phyloP scores from a whole-genome alignment of 2,888 invertebrate species.

The Torymus aiolomorphi region DNA sequence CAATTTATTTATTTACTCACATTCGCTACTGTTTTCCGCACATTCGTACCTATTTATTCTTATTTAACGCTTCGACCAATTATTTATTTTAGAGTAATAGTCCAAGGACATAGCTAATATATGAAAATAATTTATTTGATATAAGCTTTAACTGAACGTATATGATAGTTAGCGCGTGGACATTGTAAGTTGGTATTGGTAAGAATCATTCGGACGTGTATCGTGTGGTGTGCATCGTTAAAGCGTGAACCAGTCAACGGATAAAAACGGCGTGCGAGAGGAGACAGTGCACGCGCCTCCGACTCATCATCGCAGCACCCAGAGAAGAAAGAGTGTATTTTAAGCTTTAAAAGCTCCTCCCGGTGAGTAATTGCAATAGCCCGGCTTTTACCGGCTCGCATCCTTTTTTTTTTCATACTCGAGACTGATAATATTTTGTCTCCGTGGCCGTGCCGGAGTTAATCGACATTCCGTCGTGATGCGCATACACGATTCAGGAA shows the following conservation, averaged over 20 bases:
- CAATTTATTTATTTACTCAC: neutral
- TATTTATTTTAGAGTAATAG: no score
- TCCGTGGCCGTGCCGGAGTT: slow-evolving; percentile 46
- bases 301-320: neutral
- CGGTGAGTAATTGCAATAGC: slow-evolving; percentile 54
- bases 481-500: neutral
- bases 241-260: neutral
- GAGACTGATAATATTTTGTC: slow-evolving; percentile 59
- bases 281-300: neutral
- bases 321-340: slow-evolving; percentile 55
- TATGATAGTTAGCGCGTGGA: neutral
- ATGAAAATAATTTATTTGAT: slow-evolving; percentile 12
- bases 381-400: slow-evolving; percentile 1
- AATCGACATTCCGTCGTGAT: slow-evolving; percentile 45
- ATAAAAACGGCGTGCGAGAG: neutral
- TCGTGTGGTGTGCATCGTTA: slow-evolving; percentile 29
- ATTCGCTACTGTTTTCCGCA: neutral
- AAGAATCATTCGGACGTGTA: neutral
- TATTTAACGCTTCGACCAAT: neutral
- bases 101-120: no score
- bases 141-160: neutral
- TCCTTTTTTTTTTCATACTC: slow-evolving; percentile 23
- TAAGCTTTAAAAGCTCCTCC: slow-evolving; percentile 56
- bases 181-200: neutral
- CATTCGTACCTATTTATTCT: neutral